phyloP scores from a whole-genome alignment of 2,113 vertebrate genomes.

The Sinocyclocheilus rhinocerous region DNA sequence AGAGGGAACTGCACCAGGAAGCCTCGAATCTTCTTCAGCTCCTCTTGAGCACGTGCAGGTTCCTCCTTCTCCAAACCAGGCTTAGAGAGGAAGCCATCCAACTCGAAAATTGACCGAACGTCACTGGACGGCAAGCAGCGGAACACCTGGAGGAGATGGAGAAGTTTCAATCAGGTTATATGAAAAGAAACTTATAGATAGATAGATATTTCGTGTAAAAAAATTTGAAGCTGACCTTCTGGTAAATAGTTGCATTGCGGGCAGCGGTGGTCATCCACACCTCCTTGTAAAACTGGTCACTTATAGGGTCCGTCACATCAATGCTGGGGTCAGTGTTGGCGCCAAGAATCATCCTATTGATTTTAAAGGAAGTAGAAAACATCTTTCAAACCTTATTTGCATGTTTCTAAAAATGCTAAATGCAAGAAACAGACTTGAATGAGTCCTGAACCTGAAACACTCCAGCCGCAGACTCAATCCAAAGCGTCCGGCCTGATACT shows the following conservation, averaged over 20 bases:
- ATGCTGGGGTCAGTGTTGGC: conserved; percentile 76
- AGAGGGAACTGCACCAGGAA: conserved; percentile 96
- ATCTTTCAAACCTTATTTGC: background rate
- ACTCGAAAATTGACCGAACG: conserved; percentile 83
- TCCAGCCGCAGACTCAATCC: conserved; percentile 84
- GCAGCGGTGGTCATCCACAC: conserved; percentile 90
- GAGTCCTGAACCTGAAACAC: conserved; percentile 82
- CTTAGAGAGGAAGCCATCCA: conserved; percentile 84
- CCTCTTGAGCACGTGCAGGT: conserved; percentile 82
- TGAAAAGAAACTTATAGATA: background rate
- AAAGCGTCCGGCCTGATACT: conserved; percentile 83
- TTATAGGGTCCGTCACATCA: conserved; percentile 88
- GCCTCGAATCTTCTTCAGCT: conserved; percentile 91
- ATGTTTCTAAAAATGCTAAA: background rate
- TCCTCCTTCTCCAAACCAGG: conserved; percentile 82
- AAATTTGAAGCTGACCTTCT: conserved; percentile 75
- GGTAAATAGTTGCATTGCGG: conserved; percentile 92
- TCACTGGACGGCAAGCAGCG: conserved; percentile 93
- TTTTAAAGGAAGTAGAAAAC: background rate
- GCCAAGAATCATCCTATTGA: conserved; percentile 84
- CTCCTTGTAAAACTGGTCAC: conserved; percentile 96
- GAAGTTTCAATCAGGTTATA: background rate
- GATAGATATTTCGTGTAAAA: background rate
- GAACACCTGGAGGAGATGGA: conserved; percentile 82
- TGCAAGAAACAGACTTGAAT: background rate